Base-by-base conservation (phyloP, 2,888 invertebrate genomes). In the Chromoteleia sp. region DNA sequence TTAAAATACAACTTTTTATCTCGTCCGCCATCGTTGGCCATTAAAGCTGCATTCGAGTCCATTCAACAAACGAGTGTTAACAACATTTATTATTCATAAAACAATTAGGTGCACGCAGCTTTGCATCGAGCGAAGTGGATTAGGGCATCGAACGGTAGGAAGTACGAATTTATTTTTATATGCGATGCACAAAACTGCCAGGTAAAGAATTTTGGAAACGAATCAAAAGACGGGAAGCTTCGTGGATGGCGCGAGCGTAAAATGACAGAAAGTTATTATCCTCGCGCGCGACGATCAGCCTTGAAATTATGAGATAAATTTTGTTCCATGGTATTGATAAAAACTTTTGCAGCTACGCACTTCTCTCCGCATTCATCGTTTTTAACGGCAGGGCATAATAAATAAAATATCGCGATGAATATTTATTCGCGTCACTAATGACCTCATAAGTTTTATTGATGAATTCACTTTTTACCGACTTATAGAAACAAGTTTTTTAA, bases 271-370 rank as follows among this genome's bases (percentile, higher is more conserved):
- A 63, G 48, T 48, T 67, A 67, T 52, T 29, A 65, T 50, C 50
- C 67, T 67, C 52, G 29, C 30, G 10, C 14, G 10, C 39, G 43
- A 54, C 43, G 15, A 19, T 29, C 30, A 6, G 30, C 54, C 54
- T 68, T 68, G 67, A 54, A 68, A 30, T 67, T 68, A 19, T 54
- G 17, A 68, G 67, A 67, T 67, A 67, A 67, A 67, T 67, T 52
- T 14, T 21, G 65, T 15, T 52, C 29, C 39, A 21, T 43, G 54
- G 43, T 54, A 54, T 68, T 54, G 43, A 43, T 54, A 54, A 65
- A 39, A 63, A 45, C 15, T 61, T 61, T 14, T 45, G 61, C 61
- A 36, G 50, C 36, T 36, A 36, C 50, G n/a, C 15, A 25, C 39
- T 65, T 65, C 36, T 21, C 33, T 50, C 36, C 0, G 63, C 50